A percentile compares a stretch with the other conserved stretches of the same genome.
Conservation (phyloP, 1,140 invertebrate species). For the Spodoptera litura region DNA sequence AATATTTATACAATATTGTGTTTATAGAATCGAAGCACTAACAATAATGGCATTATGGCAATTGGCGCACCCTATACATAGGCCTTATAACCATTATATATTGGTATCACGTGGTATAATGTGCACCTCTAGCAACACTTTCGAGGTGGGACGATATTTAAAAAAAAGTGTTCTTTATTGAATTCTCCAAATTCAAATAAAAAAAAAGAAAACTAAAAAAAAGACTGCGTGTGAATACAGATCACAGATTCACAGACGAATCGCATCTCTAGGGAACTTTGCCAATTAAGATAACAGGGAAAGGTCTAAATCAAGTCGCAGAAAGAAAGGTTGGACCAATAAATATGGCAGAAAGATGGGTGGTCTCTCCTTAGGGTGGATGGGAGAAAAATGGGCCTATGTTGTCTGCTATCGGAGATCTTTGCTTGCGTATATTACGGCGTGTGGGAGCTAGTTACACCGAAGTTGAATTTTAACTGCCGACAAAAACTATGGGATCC, state of each 20-base stretch:
- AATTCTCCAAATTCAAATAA: not conserved
- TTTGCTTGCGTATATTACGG: conserved; percentile 62
- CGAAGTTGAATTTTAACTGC: conserved; percentile 6
- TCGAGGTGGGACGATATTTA: no score
- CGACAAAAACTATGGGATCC: no score
- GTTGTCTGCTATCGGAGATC: conserved; percentile 65
- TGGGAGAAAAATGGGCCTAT: conserved; percentile 73
- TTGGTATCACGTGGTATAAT: no score
- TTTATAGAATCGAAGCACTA: no score
- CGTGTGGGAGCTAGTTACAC: conserved; percentile 46
- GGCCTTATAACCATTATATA: no score
- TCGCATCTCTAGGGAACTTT: conserved; percentile 56
- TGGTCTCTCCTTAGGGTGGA: conserved; percentile 62
- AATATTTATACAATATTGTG: no score
- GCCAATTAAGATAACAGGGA: conserved; percentile 74
- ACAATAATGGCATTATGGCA: no score
- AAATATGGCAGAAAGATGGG: conserved; percentile 72
- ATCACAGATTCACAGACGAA: conserved; percentile 21
- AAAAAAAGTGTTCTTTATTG: no score
- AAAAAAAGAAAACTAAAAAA: conserved; percentile 2
- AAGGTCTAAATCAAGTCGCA: conserved; percentile 74
- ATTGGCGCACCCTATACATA: no score
- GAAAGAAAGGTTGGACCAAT: conserved; percentile 71
- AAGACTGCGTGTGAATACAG: conserved; percentile 16
- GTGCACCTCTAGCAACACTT: no score